A percentile compares a stretch with the other conserved stretches of the same genome.
Evolutionary conservation across 2,888 invertebrate genomes (phyloP).

Genomic region (Anoncus sp.): DNA sequence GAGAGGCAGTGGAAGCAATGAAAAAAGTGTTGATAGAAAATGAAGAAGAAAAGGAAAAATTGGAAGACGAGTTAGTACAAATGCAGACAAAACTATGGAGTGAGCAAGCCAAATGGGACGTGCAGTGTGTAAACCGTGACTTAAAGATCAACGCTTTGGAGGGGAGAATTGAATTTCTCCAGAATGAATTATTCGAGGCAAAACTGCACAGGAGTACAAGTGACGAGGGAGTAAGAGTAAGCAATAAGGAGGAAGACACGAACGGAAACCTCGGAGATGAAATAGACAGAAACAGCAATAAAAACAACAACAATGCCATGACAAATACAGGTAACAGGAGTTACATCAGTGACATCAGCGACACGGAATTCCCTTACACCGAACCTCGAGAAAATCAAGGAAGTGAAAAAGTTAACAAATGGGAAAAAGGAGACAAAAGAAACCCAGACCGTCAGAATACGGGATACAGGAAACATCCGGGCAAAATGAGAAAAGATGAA

Average conservation of each 20-base stretch:
- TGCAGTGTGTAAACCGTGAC: background rate
- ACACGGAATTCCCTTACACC: background rate
- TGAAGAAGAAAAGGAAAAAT: too few relatives aligned
- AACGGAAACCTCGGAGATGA: slow-evolving; percentile 1
- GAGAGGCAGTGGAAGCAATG: background rate
- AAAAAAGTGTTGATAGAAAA: background rate
- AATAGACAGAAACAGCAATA: background rate
- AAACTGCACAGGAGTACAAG: background rate
- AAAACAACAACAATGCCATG: background rate
- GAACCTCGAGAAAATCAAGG: too few relatives aligned
- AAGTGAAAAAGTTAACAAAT: background rate
- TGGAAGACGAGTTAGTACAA: slow-evolving; percentile 2
- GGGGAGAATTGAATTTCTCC: slow-evolving; percentile 3
- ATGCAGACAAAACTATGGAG: slow-evolving; percentile 21
- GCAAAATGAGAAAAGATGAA: slow-evolving; percentile 3
- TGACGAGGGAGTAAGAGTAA: background rate
- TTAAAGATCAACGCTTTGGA: background rate
- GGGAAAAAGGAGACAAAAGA: background rate
- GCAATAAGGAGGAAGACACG: background rate
- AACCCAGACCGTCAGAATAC: background rate
- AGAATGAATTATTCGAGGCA: background rate
- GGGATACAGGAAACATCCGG: background rate
- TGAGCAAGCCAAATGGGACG: slow-evolving; percentile 16
- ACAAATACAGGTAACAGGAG: too few relatives aligned
- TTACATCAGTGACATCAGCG: background rate